Evolutionary conservation across 2,888 invertebrate species (phyloP), one percentile per base, ranked within the genome.

Genomic region (Drosophila merina): DNA sequence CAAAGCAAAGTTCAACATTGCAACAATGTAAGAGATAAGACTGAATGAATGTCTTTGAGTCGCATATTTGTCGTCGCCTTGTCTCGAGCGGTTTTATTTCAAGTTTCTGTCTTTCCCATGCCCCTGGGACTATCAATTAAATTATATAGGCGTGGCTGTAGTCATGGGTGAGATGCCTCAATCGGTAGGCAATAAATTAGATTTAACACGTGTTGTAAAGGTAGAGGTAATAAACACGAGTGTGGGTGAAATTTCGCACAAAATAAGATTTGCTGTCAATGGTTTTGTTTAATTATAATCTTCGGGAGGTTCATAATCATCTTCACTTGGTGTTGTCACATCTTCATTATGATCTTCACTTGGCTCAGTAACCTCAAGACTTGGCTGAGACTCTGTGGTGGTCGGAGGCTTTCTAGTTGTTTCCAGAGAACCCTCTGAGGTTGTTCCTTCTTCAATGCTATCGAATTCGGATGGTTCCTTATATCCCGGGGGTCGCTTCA

Each of bases 41-140:
- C 3, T 58, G 40, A 59, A 60, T 62, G 31, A 33, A 62, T 62
- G 42, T 10, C 49, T 50, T 49, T 42, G 33, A 62, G 26, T 28
- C 33, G 28, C 8, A 10, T 31, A 42, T 28, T 36, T 64, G 63
- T 30, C 45, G 42, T 57, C 57, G 20, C 12, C 40, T 40, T 50
- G 50, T 50, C 36, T 57, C 20, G 33, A 8, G 9, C 2, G 4
- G 48, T 14, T 33, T 30, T 9, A 30, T 31, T 47, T 45, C 6
- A n/a, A n/a, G 36, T 36, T 38, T 48, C 5, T 25, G 20, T 10
- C 1, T 44, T 25, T 64, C 67, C 54, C 67, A 66, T 76, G 76
- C 49, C 71, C 66, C 64, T 81, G 82, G 62, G 57, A 47, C 69
- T 49, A 49, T 72, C 62, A 76, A 72, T 74, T 72, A 78, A 68